Evolutionary conservation across 2,797 vertebrate genomes (phyloP).

Genomic region (Eospalax fontanierii): DNA sequence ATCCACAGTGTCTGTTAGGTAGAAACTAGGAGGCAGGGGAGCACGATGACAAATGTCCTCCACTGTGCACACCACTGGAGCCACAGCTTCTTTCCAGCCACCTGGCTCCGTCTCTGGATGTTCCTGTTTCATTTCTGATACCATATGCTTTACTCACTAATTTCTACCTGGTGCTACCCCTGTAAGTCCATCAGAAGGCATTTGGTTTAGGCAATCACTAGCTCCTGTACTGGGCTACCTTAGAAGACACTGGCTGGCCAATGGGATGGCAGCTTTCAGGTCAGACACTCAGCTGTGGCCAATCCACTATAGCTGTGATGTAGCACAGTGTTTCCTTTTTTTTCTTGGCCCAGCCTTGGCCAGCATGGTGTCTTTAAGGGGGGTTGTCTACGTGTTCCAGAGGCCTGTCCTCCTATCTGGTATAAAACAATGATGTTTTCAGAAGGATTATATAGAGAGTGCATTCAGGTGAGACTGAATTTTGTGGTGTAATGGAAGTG

Average conservation of each 20-base stretch:
- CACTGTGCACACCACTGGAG: neutral
- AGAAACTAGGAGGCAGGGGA: neutral
- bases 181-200: neutral
- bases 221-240: neutral
- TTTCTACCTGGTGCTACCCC: neutral
- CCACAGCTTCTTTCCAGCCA: neutral
- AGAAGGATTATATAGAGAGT: neutral
- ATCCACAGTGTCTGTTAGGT: neutral
- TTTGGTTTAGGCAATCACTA: neutral
- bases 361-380: neutral
- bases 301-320: neutral
- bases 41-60: no score
- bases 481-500: neutral
- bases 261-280: neutral
- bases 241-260: neutral
- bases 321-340: fast-evolving
- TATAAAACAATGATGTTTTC: neutral
- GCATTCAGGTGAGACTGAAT: neutral
- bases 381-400: neutral
- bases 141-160: neutral
- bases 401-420: no score
- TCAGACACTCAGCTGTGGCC: neutral
- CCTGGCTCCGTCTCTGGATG: fast-evolving
- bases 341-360: neutral
- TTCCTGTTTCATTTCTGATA: neutral